Conservation (phyloP, 2,797 vertebrate genomes). For the Pseudochaenichthys georgianus region DNA sequence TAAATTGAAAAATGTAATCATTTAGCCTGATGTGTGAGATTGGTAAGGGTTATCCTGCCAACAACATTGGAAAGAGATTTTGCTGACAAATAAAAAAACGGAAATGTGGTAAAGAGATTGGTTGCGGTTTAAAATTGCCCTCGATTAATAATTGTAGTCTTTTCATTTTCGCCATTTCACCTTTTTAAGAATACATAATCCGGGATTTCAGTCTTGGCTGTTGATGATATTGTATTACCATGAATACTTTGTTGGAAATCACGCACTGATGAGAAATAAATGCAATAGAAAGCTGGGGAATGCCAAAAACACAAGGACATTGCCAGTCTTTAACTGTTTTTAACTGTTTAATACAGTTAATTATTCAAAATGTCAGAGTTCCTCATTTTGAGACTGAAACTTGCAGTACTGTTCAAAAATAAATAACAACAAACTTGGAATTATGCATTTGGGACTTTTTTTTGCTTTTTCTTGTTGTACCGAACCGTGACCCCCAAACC, state of each 20-base stretch:
- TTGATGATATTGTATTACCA: background rate
- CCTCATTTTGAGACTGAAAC: too few species aligned
- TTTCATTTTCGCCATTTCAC: background rate
- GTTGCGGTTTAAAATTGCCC: background rate
- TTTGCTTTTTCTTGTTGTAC: too few species aligned
- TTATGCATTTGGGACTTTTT: too few species aligned
- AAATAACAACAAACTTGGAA: too few species aligned
- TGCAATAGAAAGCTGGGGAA: background rate
- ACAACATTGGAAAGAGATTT: background rate
- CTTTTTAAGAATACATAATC: background rate
- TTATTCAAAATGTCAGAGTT: too few species aligned
- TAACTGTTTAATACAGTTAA: too few species aligned
- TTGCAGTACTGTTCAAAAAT: too few species aligned
- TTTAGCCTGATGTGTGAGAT: too few species aligned
- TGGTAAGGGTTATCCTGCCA: background rate
- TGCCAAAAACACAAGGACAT: conserved; percentile 9
- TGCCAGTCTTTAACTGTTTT: background rate
- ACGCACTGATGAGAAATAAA: background rate
- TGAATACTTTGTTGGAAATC: background rate
- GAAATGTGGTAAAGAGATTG: background rate
- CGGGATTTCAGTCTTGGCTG: background rate
- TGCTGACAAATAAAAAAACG: background rate
- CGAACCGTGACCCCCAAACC: too few species aligned
- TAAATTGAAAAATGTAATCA: background rate
- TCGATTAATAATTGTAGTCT: background rate